Percentiles rank a stretch among this genome's conserved stretches.
Conservation (phyloP, 2,888 invertebrate genomes). For the Maniola hyperantus region DNA sequence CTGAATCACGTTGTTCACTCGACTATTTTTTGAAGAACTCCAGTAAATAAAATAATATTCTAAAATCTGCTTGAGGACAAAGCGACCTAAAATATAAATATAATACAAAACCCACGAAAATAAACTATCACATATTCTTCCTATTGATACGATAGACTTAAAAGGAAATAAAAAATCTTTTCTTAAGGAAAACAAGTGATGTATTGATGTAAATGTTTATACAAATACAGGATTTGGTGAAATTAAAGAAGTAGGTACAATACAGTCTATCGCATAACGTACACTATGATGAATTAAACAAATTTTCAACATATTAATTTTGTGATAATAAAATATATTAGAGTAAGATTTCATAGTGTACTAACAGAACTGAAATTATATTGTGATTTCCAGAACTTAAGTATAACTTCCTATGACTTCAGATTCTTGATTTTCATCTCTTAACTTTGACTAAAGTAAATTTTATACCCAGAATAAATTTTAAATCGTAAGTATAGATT, state of each 20-base stretch:
- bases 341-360: constrained; percentile 45
- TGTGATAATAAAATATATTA: constrained; percentile 24
- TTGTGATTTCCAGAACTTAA: neutral
- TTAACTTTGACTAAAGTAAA: too few species aligned
- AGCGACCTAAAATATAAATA: constrained; percentile 63
- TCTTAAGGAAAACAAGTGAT: too few species aligned
- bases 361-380: constrained; percentile 50
- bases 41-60: neutral
- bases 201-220: too few species aligned
- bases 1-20: neutral
- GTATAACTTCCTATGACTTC: too few species aligned
- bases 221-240: neutral
- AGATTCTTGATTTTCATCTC: too few species aligned
- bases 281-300: constrained; percentile 32
- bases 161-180: neutral
- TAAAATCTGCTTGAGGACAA: constrained; percentile 60
- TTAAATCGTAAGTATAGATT: too few species aligned
- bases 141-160: constrained; percentile 14
- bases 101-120: constrained; percentile 27
- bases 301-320: constrained; percentile 27
- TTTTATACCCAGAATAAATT: too few species aligned
- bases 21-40: neutral
- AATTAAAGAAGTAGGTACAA: neutral
- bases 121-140: constrained; percentile 20
- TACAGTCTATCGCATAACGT: constrained; percentile 29